Conservation (phyloP, 2,797 vertebrate species). For the Decapterus maruadsi region DNA sequence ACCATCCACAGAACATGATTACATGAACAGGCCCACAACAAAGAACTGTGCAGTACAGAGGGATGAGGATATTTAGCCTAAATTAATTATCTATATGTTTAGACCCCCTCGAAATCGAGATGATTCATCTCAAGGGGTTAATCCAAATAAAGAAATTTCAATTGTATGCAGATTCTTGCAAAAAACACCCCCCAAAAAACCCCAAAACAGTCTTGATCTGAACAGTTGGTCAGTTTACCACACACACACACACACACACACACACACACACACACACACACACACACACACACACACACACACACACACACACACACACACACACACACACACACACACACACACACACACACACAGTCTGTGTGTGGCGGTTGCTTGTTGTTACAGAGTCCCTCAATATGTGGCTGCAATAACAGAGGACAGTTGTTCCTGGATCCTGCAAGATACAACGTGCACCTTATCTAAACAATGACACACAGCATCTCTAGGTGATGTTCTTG, state of each 20-base stretch:
- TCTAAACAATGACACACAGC: background rate
- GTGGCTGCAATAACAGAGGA: conserved; percentile 15
- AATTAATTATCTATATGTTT: no score
- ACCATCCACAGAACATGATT: background rate
- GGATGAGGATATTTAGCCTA: background rate
- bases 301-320: no score
- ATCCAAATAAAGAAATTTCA: no score
- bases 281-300: no score
- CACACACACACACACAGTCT: background rate
- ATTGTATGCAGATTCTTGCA: background rate
- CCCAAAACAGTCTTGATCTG: background rate
- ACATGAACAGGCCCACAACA: background rate
- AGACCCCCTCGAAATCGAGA: no score
- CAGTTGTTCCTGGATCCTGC: background rate
- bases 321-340: no score
- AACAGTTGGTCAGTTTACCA: conserved; percentile 2
- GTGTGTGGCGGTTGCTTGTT: conserved; percentile 23
- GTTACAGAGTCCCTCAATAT: conserved; percentile 1
- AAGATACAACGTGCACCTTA: background rate
- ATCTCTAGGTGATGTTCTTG: conserved; percentile 10
- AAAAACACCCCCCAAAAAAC: background rate
- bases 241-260: background rate
- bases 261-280: no score
- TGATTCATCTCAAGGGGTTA: no score
- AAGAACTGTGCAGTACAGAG: background rate